Evolutionary conservation across 2,888 invertebrate species (phyloP).

Genomic region (Eilema depressum): DNA sequence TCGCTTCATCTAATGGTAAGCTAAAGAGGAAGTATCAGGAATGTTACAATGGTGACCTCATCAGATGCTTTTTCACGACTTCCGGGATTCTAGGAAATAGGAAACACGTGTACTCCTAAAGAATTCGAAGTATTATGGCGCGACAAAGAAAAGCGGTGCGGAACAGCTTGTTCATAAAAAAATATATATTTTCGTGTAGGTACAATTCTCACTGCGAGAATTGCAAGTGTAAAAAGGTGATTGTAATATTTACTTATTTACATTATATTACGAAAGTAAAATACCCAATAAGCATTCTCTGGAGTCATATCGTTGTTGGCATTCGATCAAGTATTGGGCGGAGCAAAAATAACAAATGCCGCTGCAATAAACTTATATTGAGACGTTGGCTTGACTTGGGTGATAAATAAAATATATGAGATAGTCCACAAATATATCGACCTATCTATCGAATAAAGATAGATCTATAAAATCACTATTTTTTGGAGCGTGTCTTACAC

Average conservation of each 20-base stretch:
- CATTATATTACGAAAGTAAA: slow-evolving; percentile 43
- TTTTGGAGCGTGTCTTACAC: too few species aligned
- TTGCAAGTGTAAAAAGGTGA: slow-evolving; percentile 14
- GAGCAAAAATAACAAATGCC: slow-evolving; percentile 47
- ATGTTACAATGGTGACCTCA: too few species aligned
- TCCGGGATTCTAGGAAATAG: too few species aligned
- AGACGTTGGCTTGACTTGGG: slow-evolving; percentile 17
- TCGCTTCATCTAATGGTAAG: too few species aligned
- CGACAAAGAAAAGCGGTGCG: too few species aligned
- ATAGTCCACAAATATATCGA: slow-evolving; percentile 6
- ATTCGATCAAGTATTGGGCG: slow-evolving; percentile 52
- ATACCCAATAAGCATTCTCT: slow-evolving; percentile 37
- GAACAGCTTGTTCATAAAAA: too few species aligned
- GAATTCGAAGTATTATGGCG: too few species aligned
- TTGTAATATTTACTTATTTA: slow-evolving; percentile 41
- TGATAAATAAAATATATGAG: slow-evolving; percentile 26
- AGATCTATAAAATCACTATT: too few species aligned
- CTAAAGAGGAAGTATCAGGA: too few species aligned
- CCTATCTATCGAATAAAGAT: too few species aligned
- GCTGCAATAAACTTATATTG: slow-evolving; percentile 46
- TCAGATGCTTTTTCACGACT: too few species aligned
- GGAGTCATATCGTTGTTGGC: slow-evolving; percentile 45
- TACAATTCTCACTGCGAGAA: slow-evolving; percentile 8
- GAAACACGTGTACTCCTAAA: too few species aligned
- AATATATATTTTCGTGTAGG: neutral